Evolutionary conservation across 2,888 invertebrate genomes (phyloP).

Genomic region (Proisotoma minuta): DNA sequence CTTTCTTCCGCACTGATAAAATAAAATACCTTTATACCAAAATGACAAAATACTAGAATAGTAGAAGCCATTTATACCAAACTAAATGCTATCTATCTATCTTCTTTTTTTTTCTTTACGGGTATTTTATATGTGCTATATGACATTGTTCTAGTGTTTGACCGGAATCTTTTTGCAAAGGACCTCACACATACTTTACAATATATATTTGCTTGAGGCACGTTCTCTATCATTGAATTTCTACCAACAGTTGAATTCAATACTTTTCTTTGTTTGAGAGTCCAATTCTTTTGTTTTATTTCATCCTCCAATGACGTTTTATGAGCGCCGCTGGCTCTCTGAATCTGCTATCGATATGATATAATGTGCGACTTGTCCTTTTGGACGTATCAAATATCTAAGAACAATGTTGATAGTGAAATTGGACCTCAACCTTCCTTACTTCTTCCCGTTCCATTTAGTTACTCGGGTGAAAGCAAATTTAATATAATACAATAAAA

Average conservation of each 20-base stretch:
- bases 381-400: not conserved
- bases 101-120: not conserved
- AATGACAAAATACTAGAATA: not conserved
- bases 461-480: too few species aligned
- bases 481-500: too few species aligned
- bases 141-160: too few species aligned
- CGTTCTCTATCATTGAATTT: not conserved
- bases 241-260: not conserved
- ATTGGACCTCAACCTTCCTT: not conserved
- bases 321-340: not conserved
- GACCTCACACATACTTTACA: not conserved
- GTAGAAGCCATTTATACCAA: not conserved
- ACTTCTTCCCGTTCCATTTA: too few species aligned
- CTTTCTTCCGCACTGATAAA: not conserved
- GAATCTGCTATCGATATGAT: not conserved
- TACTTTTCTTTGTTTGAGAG: not conserved
- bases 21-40: not conserved
- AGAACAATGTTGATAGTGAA: not conserved
- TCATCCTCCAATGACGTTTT: not conserved
- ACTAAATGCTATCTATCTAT: not conserved
- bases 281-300: conserved; percentile 2
- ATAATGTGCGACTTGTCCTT: not conserved
- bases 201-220: not conserved
- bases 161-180: too few species aligned
- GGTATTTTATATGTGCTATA: too few species aligned